Evolutionary conservation across 1,140 invertebrate species (phyloP).

Genomic region (Stratiolaelaps scimitus): DNA sequence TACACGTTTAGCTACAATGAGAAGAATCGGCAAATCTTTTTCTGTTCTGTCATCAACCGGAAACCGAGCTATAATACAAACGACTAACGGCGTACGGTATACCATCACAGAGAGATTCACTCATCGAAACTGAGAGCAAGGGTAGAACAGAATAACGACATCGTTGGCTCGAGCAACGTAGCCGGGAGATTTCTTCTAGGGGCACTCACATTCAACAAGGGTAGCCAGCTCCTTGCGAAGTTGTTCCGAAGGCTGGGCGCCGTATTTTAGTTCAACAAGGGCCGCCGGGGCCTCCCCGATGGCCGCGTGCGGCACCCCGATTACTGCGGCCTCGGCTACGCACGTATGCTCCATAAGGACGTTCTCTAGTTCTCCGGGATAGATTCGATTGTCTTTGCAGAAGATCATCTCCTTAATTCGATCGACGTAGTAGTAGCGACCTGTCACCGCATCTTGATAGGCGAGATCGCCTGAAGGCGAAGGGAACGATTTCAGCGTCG

Average conservation of each 20-base stretch:
- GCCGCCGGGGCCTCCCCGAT: constrained; percentile 11
- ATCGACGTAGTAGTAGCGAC: constrained; percentile 5
- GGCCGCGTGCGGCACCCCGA: neutral
- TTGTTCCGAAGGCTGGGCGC: neutral
- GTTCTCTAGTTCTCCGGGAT: constrained; percentile 18
- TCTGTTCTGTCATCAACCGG: no score
- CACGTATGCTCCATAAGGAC: neutral
- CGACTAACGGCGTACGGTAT: no score
- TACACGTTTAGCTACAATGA: no score
- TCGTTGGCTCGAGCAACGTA: neutral
- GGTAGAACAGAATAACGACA: no score
- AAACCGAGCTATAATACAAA: no score
- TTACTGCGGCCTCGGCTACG: constrained; percentile 7
- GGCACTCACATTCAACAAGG: constrained; percentile 3
- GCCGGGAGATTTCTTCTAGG: neutral
- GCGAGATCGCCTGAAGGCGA: constrained; percentile 1
- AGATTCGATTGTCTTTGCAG: constrained; percentile 19
- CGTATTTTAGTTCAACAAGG: neutral
- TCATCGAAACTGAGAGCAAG: no score
- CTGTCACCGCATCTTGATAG: neutral
- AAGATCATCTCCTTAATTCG: constrained; percentile 14
- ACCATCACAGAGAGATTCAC: no score
- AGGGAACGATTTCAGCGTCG: neutral
- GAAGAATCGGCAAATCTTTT: no score
- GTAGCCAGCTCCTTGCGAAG: neutral